phyloP scores from a whole-genome alignment of 2,888 invertebrate genomes.

The Phragmatobia fuliginosa region DNA sequence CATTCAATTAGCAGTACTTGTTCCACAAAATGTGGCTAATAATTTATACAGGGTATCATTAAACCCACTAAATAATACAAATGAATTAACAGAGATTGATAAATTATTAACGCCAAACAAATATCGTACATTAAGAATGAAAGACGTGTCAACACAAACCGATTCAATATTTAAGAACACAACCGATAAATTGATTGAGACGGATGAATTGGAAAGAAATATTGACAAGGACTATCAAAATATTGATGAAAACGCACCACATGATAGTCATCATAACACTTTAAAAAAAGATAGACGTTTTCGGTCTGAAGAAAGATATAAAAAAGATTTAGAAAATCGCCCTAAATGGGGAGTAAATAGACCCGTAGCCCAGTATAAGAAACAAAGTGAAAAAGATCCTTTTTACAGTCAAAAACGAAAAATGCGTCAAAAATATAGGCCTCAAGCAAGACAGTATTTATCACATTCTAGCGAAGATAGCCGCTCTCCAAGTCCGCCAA shows the following conservation, averaged over 20 bases:
- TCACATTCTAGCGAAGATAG: conserved; percentile 89
- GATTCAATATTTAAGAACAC: conserved; percentile 74
- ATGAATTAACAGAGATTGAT: conserved; percentile 67
- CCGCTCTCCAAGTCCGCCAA: conserved; percentile 85
- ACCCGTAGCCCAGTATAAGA: conserved; percentile 93
- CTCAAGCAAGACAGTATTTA: conserved; percentile 84
- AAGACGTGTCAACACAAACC: conserved; percentile 91
- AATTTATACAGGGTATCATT: conserved; percentile 79
- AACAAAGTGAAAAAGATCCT: conserved; percentile 96
- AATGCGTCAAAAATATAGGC: conserved; percentile 88
- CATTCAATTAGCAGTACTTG: conserved; percentile 87
- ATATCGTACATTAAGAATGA: conserved; percentile 80
- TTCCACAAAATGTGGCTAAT: conserved; percentile 82
- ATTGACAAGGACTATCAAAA: conserved; percentile 85
- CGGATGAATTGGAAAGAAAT: conserved; percentile 70
- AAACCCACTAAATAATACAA: conserved; percentile 72
- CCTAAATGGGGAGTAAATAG: conserved; percentile 92
- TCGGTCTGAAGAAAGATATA: conserved; percentile 84
- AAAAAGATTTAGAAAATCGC: conserved; percentile 88
- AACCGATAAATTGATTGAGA: conserved; percentile 70
- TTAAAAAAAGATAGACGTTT: conserved; percentile 84
- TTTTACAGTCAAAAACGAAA: conserved; percentile 91
- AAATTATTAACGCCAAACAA: conserved; percentile 81
- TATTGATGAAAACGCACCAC: conserved; percentile 83
- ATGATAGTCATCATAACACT: conserved; percentile 79